A percentile compares a stretch with the other conserved stretches of the same genome.
phyloP scores from a whole-genome alignment of 2,797 vertebrate genomes.

The Hippocampus kuda region DNA sequence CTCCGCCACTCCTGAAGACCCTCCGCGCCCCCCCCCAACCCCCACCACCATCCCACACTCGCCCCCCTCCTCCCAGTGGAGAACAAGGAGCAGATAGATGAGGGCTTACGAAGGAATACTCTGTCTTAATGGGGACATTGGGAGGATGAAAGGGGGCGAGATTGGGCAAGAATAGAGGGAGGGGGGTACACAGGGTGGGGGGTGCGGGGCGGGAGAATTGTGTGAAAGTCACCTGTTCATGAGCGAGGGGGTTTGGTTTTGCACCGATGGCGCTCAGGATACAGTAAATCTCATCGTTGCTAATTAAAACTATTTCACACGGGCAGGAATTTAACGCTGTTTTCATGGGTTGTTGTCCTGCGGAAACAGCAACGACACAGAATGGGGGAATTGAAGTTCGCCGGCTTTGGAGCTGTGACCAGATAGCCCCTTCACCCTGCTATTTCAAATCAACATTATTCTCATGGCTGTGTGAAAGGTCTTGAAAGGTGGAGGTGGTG shows the following conservation, averaged over 20 bases:
- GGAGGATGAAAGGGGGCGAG: slow-evolving; percentile 39
- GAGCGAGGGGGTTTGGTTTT: not conserved
- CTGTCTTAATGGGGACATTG: slow-evolving; percentile 53
- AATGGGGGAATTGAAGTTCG: not conserved
- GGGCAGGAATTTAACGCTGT: too few species aligned
- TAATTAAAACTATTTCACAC: too few species aligned
- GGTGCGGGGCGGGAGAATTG: not conserved
- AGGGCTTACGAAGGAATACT: slow-evolving; percentile 59
- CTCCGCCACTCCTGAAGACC: slow-evolving; percentile 8
- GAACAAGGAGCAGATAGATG: slow-evolving; percentile 62
- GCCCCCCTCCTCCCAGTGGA: slow-evolving; percentile 32
- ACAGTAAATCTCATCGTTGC: too few species aligned
- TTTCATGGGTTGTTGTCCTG: too few species aligned
- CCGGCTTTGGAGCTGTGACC: not conserved
- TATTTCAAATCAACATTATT: not conserved
- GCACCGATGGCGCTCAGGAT: not conserved
- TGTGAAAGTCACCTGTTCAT: not conserved
- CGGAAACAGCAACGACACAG: too few species aligned
- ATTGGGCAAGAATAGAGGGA: not conserved
- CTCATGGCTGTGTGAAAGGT: not conserved
- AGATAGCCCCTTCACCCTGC: not conserved
- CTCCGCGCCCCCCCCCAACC: not conserved
- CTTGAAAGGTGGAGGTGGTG: not conserved
- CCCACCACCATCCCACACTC: slow-evolving; percentile 3
- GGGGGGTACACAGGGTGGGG: not conserved